Evolutionary conservation across 2,797 vertebrate genomes (phyloP), one percentile per base, ranked within the genome.

Genomic region (Nannoperca obscura): DNA sequence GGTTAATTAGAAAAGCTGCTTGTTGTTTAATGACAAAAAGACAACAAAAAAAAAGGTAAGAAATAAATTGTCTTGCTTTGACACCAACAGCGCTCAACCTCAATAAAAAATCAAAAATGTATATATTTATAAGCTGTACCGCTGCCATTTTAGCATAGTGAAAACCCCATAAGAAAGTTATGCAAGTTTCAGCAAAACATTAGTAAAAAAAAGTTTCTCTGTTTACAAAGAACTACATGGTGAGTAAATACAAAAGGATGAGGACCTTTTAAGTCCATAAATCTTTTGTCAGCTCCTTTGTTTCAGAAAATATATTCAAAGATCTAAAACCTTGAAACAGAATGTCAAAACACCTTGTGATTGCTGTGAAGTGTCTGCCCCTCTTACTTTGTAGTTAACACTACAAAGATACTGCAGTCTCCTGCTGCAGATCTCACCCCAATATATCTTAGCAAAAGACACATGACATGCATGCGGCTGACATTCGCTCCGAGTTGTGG

Each of bases 401-500:
- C 83, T 87, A 82, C 87, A 89, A 88, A 91, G 85, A 84, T 82
- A 44, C 32, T 19, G 11, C 63, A 7, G 47, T 69, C 66, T 78
- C 58, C 72, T 54, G 17, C 82, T 68, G 72, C 73, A 60, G 70
- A 65, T 82, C 73, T 83, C 80, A 70, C 46, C 57, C 74, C 72
- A 67, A 65, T 91, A 85, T 90, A 88, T 93, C 91, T 89, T 44
- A 27, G 78, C 47, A 32, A 78, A 82, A 91, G 89, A 92, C 85
- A 87, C 86, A 83, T 89, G 89, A 91, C 88, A 91, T 83, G 87
- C 88, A 79, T 88, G 82, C 46, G 87, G 82, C 90, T 91, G 89
- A 91, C 91, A 87, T 91, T 89, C n/a, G 84, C 91, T 88, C 73
- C 64, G 59, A 90, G 89, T 91, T 95, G 95, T 78, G 95, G 95